A percentile compares a stretch with the other conserved stretches of the same genome.
phyloP scores from a whole-genome alignment of 2,113 vertebrate genomes.

The Noturus placidus region DNA sequence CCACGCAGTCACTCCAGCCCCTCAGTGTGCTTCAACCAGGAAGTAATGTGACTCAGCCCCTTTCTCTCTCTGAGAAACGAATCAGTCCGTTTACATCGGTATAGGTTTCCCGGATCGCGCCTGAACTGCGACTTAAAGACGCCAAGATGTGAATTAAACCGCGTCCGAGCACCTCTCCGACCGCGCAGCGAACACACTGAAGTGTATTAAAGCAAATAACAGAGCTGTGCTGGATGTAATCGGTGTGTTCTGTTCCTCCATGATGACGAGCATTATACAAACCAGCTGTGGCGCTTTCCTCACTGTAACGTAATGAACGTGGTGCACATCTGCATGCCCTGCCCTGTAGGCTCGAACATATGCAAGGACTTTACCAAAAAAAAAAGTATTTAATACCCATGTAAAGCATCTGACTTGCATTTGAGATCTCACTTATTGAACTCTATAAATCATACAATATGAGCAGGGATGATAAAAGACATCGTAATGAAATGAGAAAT shows the following conservation, averaged over 20 bases:
- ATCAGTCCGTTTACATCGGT: not conserved
- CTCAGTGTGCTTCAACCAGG: slow-evolving; percentile 60
- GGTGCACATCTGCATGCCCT: not conserved
- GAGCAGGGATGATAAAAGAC: slow-evolving; percentile 51
- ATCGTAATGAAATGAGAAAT: slow-evolving; percentile 56
- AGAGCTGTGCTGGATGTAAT: not conserved
- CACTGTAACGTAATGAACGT: not conserved
- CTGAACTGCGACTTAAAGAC: not conserved
- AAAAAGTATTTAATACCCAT: slow-evolving; percentile 60
- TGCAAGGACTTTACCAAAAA: slow-evolving; percentile 13
- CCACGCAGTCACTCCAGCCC: slow-evolving; percentile 64
- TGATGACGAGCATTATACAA: not conserved
- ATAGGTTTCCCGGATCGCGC: not conserved
- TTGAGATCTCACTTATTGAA: slow-evolving; percentile 51
- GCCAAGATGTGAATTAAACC: not conserved
- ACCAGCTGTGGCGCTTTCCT: not conserved
- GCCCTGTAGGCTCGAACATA: not conserved
- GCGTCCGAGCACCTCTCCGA: not conserved
- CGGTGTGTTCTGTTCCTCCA: not conserved
- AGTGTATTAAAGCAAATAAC: not conserved
- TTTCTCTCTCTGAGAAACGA: not conserved
- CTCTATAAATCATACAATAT: slow-evolving; percentile 59
- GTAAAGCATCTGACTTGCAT: slow-evolving; percentile 59
- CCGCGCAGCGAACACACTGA: not conserved
- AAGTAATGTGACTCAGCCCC: slow-evolving; percentile 58